These are phyloP conservation scores for Diachasma alloeum DNA, from an alignment of 1,140 invertebrate species.

Conservation along the genomic window DNA sequence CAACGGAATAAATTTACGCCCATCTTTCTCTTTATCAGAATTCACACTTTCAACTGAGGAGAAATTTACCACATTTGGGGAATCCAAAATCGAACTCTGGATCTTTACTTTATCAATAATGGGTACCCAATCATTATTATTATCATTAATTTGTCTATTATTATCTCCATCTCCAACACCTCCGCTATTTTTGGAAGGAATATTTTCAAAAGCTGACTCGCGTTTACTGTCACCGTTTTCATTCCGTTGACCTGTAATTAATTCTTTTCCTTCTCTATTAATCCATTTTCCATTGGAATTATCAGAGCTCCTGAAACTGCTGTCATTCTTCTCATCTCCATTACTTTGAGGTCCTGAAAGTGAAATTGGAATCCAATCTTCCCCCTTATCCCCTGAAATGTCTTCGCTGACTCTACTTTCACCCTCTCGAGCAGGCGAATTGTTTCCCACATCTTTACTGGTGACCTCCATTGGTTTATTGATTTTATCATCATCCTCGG, in stretches of 20 bases:
- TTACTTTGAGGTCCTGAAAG: background rate
- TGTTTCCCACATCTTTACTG: background rate
- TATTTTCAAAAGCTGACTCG: too few species aligned
- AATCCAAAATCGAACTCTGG: background rate
- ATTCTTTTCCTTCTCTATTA: conserved; percentile 42
- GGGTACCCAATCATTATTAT: conserved; percentile 56
- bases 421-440: background rate
- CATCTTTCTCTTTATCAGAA: background rate
- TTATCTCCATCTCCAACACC: conserved; percentile 19
- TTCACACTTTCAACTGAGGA: background rate
- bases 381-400: background rate
- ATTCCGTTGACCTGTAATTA: background rate
- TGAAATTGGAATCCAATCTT: conserved; percentile 29
- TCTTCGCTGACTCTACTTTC: background rate
- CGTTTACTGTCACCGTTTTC: background rate
- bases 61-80: background rate
- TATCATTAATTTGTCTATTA: too few species aligned
- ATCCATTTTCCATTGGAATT: conserved; percentile 43
- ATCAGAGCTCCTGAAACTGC: conserved; percentile 36
- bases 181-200: too few species aligned
- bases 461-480: background rate
- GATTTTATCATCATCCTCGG: background rate
- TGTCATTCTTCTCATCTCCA: background rate
- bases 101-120: conserved; percentile 25
- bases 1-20: conserved; percentile 57